phyloP scores from a whole-genome alignment of 2,888 invertebrate species.

The Atherix ibis region DNA sequence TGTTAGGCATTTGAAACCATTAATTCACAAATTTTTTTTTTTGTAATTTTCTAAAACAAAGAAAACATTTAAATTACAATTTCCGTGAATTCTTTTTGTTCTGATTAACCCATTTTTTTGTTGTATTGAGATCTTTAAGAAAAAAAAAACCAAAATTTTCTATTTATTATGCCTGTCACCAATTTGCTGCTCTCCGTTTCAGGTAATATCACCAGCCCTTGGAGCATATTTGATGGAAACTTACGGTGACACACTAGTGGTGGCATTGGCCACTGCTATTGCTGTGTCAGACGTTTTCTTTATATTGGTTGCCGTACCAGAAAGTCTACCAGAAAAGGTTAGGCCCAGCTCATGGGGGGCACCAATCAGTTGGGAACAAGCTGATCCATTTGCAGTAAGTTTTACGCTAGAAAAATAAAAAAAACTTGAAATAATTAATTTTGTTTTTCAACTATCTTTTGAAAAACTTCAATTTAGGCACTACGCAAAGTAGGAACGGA shows the following conservation, averaged over 20 bases:
- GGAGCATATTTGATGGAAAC: conserved; percentile 78
- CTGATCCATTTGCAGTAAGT: conserved; percentile 84
- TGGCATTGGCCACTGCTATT: conserved; percentile 88
- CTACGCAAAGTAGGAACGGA: conserved; percentile 84
- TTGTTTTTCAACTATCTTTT: not conserved
- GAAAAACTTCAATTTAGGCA: conserved; percentile 33
- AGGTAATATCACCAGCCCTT: conserved; percentile 85
- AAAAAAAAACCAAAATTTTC: not conserved
- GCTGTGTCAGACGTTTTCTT: conserved; percentile 95
- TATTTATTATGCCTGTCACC: too few species aligned
- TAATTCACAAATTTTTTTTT: too few species aligned
- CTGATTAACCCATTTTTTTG: too few species aligned
- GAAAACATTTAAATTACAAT: too few species aligned
- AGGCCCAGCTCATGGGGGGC: conserved; percentile 65
- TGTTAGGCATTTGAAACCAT: too few species aligned
- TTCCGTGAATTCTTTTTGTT: too few species aligned
- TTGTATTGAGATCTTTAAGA: too few species aligned
- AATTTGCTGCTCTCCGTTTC: too few species aligned
- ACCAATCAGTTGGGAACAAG: conserved; percentile 92
- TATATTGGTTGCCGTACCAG: conserved; percentile 94
- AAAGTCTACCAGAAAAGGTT: conserved; percentile 91
- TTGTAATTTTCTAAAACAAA: too few species aligned
- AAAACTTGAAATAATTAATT: conserved; percentile 1
- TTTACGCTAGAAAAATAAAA: not conserved
- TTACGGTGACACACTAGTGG: conserved; percentile 74